phyloP scores from a whole-genome alignment of 1,140 invertebrate species.

The Sitophilus oryzae region DNA sequence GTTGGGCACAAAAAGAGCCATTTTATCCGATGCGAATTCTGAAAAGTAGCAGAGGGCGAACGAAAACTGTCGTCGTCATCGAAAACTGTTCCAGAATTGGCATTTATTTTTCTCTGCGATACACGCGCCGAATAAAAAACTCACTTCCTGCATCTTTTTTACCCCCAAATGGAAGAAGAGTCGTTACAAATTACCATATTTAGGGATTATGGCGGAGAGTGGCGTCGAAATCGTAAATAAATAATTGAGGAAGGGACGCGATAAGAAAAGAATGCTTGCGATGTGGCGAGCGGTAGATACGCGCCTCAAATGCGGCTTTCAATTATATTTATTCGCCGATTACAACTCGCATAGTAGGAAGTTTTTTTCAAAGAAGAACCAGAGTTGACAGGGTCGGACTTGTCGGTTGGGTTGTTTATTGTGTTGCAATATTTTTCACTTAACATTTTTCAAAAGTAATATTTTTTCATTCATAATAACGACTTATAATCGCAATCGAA shows the following conservation, averaged over 20 bases:
- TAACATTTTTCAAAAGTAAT: too few relatives aligned
- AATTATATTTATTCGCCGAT: conserved; percentile 3
- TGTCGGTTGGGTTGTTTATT: too few relatives aligned
- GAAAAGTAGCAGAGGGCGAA: not conserved
- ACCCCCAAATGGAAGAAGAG: not conserved
- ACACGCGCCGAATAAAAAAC: not conserved
- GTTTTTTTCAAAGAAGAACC: not conserved
- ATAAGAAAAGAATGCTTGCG: not conserved
- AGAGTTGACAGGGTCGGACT: not conserved
- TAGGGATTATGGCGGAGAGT: not conserved
- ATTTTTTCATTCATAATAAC: too few relatives aligned
- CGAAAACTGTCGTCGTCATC: not conserved
- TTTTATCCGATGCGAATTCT: not conserved
- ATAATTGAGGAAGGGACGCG: not conserved
- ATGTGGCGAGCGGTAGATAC: not conserved
- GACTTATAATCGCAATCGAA: too few relatives aligned
- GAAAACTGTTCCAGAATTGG: not conserved
- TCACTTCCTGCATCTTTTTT: not conserved
- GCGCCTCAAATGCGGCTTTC: conserved; percentile 2
- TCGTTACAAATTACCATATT: not conserved
- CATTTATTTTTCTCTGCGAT: not conserved
- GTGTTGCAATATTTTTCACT: too few relatives aligned
- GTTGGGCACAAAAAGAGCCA: not conserved
- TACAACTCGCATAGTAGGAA: not conserved
- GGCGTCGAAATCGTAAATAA: not conserved